Evolutionary conservation across 2,797 vertebrate species (phyloP).

Genomic region (Tympanoctomys barrerae): DNA sequence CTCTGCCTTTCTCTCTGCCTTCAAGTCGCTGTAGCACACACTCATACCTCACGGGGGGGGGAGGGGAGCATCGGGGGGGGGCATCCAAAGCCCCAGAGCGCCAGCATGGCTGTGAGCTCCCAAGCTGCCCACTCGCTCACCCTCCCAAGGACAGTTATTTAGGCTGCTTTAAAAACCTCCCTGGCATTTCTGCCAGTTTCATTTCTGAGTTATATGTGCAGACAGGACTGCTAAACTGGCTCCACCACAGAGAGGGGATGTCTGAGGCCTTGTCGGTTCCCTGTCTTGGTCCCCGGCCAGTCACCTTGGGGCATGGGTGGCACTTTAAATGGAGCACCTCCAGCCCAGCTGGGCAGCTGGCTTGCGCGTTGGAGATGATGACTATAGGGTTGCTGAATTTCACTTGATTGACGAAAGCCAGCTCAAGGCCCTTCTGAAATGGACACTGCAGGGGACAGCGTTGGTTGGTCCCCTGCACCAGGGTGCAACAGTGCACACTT

Average conservation of each 20-base stretch:
- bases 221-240: not conserved
- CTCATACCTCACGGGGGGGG: fast-evolving
- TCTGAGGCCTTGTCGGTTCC: not conserved
- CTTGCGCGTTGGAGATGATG: not conserved
- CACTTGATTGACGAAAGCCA: not conserved
- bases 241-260: not conserved
- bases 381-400: not conserved
- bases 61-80: too few relatives aligned
- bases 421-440: not conserved
- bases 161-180: not conserved
- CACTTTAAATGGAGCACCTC: not conserved
- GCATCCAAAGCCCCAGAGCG: not conserved
- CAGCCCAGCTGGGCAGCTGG: not conserved
- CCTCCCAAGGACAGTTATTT: not conserved
- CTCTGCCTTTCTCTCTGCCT: not conserved
- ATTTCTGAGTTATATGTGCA: not conserved
- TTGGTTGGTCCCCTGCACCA: not conserved
- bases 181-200: not conserved
- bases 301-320: not conserved
- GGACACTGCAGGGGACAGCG: not conserved
- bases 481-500: not conserved
- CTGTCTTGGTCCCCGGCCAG: not conserved
- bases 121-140: not conserved
- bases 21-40: too few relatives aligned
- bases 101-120: not conserved